phyloP scores from a whole-genome alignment of 2,797 vertebrate genomes.

The Halcyon badia region DNA sequence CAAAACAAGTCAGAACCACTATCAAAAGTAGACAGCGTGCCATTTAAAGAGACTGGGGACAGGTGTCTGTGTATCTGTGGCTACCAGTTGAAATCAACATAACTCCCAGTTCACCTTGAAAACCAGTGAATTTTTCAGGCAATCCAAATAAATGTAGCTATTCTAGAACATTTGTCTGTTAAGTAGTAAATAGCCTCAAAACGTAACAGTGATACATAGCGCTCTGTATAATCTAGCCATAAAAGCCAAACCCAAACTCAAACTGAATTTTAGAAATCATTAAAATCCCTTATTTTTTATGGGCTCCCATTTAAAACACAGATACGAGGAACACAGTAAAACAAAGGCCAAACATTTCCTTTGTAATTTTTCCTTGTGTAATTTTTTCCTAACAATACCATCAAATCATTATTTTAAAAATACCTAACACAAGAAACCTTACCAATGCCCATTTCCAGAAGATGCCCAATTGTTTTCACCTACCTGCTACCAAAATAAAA shows the following conservation, averaged over 20 bases:
- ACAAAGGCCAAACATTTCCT: not conserved
- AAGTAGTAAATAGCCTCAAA: not conserved
- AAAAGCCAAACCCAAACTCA: not conserved
- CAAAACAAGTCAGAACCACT: not conserved
- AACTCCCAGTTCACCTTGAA: not conserved
- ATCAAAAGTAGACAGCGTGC: not conserved
- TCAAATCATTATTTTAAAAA: not conserved
- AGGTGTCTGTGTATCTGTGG: accelerated
- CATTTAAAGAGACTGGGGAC: not conserved
- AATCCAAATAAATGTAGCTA: not conserved
- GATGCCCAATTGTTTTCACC: not conserved
- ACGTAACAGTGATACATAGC: not conserved
- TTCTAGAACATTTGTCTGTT: not conserved
- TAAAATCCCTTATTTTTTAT: not conserved
- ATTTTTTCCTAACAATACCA: not conserved
- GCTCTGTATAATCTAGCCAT: not conserved
- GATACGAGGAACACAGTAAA: not conserved
- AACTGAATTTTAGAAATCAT: not conserved
- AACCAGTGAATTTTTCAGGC: not conserved
- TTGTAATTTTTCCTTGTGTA: not conserved
- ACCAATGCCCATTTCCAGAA: not conserved
- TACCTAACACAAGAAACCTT: not conserved
- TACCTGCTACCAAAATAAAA: not conserved
- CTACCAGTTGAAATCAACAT: not conserved
- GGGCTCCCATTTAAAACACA: not conserved